Evolutionary conservation across 2,888 invertebrate genomes (phyloP), one percentile per base, ranked within the genome.

Genomic region (Lissonota sp.): DNA sequence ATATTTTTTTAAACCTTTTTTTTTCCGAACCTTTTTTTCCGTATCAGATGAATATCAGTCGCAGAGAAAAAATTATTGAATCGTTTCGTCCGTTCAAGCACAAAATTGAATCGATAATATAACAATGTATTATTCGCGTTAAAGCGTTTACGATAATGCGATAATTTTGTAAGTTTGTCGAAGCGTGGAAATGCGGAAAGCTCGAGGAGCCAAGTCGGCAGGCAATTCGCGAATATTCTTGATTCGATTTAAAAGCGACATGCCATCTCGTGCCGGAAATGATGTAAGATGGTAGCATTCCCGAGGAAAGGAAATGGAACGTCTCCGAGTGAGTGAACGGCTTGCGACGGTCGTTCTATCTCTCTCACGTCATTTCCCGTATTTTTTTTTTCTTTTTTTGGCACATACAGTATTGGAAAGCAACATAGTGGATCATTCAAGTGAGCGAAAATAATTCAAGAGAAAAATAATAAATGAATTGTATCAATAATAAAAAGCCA

Each of bases 211-310:
- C 62, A 78, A 66, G 77, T 71, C 80, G 85, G 83, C 83, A 85
- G 82, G 87, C 90, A 89, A 91, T 91, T 90, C 88, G 85, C 90
- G 90, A 92, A 92, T 92, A 92, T 89, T 91, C 91, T 91, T 91
- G 91, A 92, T 92, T 92, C 88, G 90, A 91, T 91, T 91, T 91
- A 91, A 90, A 91, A 91, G 91, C 91, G 91, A 91, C 90, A 91
- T 92, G 90, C 92, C 92, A 92, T 92, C 91, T 91, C 87, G 90
- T 83, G 85, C 90, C 90, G 92, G 92, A 93, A 94, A 95, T 92
- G 90, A 89, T 91, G 89, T 92, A 91, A 91, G 91, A 91, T 90
- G 91, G 86, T 85, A 88, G 87, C 79, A 42, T 66, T 55, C 39
- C 64, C 51, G 26, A 26, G 12, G 37, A 37, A 72, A 80, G 91